A percentile compares a stretch with the other conserved stretches of the same genome.
phyloP scores from a whole-genome alignment of 2,113 vertebrate species.

The Paradoxurus hermaphroditus region DNA sequence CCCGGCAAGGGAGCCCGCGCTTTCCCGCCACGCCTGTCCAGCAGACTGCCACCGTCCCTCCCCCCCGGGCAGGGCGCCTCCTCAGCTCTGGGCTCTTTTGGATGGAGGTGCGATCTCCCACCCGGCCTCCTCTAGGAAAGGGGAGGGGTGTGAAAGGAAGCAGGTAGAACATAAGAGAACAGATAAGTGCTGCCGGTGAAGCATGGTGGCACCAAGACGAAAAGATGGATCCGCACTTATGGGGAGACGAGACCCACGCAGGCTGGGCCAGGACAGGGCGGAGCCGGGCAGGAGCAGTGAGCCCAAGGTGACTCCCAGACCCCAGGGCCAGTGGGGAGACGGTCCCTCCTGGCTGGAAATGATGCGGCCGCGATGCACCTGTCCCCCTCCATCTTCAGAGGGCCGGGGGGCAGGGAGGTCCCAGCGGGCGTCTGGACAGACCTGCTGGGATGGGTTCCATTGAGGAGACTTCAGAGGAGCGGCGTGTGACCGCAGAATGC shows the following conservation, averaged over 20 bases:
- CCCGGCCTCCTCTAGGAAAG: neutral
- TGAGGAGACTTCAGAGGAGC: constrained; percentile 50
- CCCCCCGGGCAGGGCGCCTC: neutral
- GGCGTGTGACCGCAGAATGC: neutral
- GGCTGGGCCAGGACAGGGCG: neutral
- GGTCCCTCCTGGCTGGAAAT: constrained; percentile 27
- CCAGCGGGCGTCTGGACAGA: constrained; percentile 64
- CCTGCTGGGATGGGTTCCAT: constrained; percentile 46
- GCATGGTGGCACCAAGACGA: too few relatives aligned
- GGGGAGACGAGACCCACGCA: neutral
- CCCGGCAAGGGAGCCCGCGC: fast-evolving
- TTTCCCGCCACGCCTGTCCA: fast-evolving
- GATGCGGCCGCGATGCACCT: constrained; percentile 53
- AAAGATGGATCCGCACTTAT: fast-evolving
- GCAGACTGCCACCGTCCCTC: fast-evolving
- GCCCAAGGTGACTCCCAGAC: neutral
- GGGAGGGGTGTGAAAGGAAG: neutral
- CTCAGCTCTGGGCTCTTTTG: neutral
- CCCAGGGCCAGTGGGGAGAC: neutral
- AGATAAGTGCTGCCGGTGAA: too few relatives aligned
- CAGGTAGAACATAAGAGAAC: neutral
- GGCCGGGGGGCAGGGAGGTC: constrained; percentile 31
- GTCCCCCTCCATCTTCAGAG: constrained; percentile 69
- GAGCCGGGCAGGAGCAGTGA: neutral
- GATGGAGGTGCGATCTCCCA: neutral